Evolutionary conservation across 2,113 vertebrate genomes (phyloP).

Genomic region (Misgurnus anguillicaudatus): DNA sequence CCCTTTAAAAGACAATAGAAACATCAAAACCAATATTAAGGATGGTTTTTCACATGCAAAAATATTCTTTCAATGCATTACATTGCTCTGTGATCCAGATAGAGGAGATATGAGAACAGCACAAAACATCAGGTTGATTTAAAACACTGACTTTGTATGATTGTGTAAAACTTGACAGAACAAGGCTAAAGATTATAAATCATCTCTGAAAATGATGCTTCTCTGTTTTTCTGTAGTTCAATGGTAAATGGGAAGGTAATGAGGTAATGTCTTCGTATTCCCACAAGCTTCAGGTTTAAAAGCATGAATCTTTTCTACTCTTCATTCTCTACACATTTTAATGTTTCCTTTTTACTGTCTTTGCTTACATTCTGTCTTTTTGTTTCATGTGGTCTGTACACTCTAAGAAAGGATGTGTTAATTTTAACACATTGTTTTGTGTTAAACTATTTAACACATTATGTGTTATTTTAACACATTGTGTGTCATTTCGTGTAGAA

Average conservation of each 20-base stretch:
- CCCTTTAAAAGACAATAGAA: too few species aligned
- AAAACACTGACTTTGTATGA: slow-evolving; percentile 33
- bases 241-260: slow-evolving; percentile 11
- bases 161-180: neutral
- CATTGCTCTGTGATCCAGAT: slow-evolving; percentile 12
- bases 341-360: slow-evolving; percentile 19
- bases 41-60: too few species aligned
- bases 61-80: neutral
- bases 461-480: too few species aligned
- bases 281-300: slow-evolving; percentile 55
- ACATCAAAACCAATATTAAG: too few species aligned
- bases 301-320: slow-evolving; percentile 28
- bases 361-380: neutral
- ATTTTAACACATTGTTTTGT: too few species aligned
- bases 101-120: slow-evolving; percentile 43
- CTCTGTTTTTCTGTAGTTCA: slow-evolving; percentile 13
- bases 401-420: too few species aligned
- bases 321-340: slow-evolving; percentile 12
- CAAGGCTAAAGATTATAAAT: neutral
- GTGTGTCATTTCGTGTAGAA: too few species aligned
- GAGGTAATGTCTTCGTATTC: slow-evolving; percentile 14
- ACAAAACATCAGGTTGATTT: slow-evolving; percentile 63
- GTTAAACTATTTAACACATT: too few species aligned
- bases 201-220: neutral
- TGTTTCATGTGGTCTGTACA: neutral